These are phyloP conservation scores for Sciurus carolinensis DNA, from an alignment of 2,797 vertebrate genomes.

Conservation along the genomic window DNA sequence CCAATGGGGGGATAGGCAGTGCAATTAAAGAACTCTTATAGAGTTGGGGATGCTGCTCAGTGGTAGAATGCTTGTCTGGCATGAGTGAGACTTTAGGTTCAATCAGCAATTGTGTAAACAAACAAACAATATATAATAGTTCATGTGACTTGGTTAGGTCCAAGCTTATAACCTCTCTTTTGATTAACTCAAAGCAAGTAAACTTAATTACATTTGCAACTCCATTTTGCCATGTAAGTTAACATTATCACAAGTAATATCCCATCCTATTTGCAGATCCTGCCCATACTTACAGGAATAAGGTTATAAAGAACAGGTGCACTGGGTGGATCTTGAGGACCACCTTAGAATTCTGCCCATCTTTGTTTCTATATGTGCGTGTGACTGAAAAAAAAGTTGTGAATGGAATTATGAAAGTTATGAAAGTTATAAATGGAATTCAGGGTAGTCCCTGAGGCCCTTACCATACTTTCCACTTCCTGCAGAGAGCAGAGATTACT, in stretches of 20 bases:
- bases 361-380: background rate
- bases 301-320: background rate
- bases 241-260: background rate
- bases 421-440: background rate
- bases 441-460: background rate
- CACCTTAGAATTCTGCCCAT: background rate
- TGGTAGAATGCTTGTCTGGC: too few relatives aligned
- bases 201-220: background rate
- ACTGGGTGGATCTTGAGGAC: background rate
- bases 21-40: background rate
- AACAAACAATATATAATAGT: too few relatives aligned
- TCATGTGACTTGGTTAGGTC: background rate
- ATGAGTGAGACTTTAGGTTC: too few relatives aligned
- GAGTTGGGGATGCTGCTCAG: too few relatives aligned
- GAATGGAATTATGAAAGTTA: background rate
- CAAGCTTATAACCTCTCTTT: background rate
- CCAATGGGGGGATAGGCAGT: background rate
- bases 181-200: conserved; percentile 10
- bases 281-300: background rate
- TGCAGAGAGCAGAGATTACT: background rate
- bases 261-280: background rate
- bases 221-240: background rate
- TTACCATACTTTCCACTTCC: background rate
- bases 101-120: too few relatives aligned
- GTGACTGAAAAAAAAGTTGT: background rate